Evolutionary conservation across 2,888 invertebrate species (phyloP), one percentile per base, ranked within the genome.

Genomic region (Shargacucullia verbasci): DNA sequence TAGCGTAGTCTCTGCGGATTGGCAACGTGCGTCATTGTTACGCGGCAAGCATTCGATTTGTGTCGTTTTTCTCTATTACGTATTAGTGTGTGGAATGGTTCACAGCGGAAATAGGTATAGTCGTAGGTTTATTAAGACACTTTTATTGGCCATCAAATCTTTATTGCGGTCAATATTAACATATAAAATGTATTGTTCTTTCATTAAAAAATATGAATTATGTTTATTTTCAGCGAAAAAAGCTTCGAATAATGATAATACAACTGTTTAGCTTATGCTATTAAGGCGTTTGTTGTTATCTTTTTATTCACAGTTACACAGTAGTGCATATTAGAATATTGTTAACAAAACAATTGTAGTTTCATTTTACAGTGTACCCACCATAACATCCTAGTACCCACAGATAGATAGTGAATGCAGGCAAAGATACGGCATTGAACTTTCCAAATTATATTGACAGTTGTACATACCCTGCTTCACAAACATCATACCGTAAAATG

Each of bases 241-340:
- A 46, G 47, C 50, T 60, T 69, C 11, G 12, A 44, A 73, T 60
- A 61, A 61, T 47, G 20, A 50, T 60, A 52, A 49, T 39, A 40
- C 41, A 64, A 63, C 60, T 47, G 47, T 59, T 70, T 35, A 65
- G 46, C 43, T 38, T 64, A 47, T 50, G 65, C 65, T 67, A 37
- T 37, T 27, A 35, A 45, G 40, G 34, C 53, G 70, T 64, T 68
- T 59, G 53, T 67, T 64, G 48, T 55, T 70, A 48, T 70, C 47
- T 12, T 59, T 68, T 59, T 62, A 60, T 59, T 73, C 35, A 59
- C 45, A 62, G 59, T 59, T 60, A 69, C 65, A 69, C 43, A 49
- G 72, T 77, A 70, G 70, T 73, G 59, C 45, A 56, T 68, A 76
- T 66, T 75, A 76, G 62, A 76, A 67, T 66, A 66, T 64, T 59